Base-by-base conservation (phyloP, 2,888 invertebrate species). In the Xestia sexstrigata region DNA sequence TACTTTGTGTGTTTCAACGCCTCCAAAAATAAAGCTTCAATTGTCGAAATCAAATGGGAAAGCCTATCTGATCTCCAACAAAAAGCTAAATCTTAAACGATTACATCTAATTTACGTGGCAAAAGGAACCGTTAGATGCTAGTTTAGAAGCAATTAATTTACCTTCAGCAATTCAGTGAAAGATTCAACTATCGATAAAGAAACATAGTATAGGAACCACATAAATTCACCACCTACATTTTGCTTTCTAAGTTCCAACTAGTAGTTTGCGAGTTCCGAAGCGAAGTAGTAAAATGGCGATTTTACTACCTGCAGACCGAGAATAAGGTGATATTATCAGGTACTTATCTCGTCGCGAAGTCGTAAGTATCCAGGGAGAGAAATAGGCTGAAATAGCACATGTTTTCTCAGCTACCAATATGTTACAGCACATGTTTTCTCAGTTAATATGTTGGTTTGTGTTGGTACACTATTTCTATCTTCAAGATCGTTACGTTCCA, bases 401-500 rank as follows among this genome's bases (percentile, higher is more conserved):
- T 68, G 76, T 68, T 67, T 47, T 67, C 47, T 67, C 26, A 45
- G 20, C 42, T 26, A 42, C 65, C n/a, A 42, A 42, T 65, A 47
- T 35, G 42, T 65, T 65, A 26, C 17, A 68, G 76, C 77, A 42
- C 77, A 55, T 82, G 82, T 82, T 76, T 81, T 65, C 76, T 45
- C 63, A 55, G 60, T 47, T 62, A 77, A 85, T 81, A 70, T 69
- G n/a, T 85, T 72, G 35, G 68, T 76, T 76, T 71, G 67, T 79
- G 76, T 63, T 80, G 63, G 73, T 74, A 47, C 55, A 70, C 62
- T 88, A 87, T 87, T 78, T 87, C 87, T 77, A 79, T 88, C 87
- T 62, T 49, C 72, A 17, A 87, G 78, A 60, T 79, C 82, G 74
- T 87, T 87, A 79, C 63, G 70, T 70, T 75, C 15, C 20, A 60